phyloP scores from a whole-genome alignment of 2,888 invertebrate species.

The Scrobipalpa costella region DNA sequence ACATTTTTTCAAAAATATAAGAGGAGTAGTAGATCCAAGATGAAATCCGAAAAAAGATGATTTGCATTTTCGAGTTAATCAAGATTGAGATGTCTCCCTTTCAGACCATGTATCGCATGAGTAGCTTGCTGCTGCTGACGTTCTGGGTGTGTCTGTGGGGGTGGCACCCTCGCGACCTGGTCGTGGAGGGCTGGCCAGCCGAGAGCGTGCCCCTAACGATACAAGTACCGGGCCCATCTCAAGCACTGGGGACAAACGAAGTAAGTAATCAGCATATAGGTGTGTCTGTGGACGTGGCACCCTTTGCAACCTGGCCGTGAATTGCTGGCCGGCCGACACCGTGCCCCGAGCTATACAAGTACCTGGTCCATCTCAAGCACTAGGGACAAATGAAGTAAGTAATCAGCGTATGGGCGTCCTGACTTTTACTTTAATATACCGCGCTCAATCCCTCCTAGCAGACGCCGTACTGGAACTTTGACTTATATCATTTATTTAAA shows the following conservation, averaged over 20 bases:
- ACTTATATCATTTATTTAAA: too few species aligned
- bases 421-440: too few species aligned
- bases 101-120: neutral
- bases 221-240: neutral
- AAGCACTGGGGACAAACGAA: neutral
- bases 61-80: too few species aligned
- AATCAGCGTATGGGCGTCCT: neutral
- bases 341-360: neutral
- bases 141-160: neutral
- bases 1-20: too few species aligned
- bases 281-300: too few species aligned
- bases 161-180: neutral
- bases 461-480: too few species aligned
- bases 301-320: neutral
- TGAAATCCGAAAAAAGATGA: too few species aligned
- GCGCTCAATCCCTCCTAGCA: too few species aligned
- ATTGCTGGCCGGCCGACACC: neutral
- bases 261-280: neutral
- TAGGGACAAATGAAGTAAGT: neutral
- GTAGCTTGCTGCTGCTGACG: neutral
- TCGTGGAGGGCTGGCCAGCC: neutral
- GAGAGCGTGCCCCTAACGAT: neutral
- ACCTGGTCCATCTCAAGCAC: constrained; percentile 1
- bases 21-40: too few species aligned
- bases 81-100: neutral